These are phyloP conservation scores for Eremophila alpestris DNA, from an alignment of 2,797 vertebrate genomes.

Conservation along the genomic window DNA sequence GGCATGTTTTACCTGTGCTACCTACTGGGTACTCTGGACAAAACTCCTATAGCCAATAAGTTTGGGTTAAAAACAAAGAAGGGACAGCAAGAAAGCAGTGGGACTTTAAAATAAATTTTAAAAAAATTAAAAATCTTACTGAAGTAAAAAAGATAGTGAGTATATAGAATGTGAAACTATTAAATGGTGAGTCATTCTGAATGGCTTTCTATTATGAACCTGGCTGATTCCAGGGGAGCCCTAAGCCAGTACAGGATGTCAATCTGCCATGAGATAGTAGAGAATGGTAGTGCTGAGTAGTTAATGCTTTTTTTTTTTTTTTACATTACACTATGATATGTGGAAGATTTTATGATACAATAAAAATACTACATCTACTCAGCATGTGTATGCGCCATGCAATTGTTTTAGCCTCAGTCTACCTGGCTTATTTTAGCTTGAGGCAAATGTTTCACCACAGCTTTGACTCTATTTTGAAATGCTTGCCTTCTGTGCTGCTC, in stretches of 20 bases:
- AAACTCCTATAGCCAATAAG: neutral
- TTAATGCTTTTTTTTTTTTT: neutral
- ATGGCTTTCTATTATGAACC: neutral
- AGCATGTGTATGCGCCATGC: neutral
- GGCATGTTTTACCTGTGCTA: neutral
- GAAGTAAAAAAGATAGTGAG: neutral
- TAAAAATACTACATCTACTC: neutral
- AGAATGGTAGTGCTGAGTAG: neutral
- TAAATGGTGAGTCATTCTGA: neutral
- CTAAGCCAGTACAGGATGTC: neutral
- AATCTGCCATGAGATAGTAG: neutral
- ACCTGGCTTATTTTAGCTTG: neutral
- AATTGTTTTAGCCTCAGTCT: neutral
- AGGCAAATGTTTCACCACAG: neutral
- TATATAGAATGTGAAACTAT: neutral
- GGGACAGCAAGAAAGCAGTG: neutral
- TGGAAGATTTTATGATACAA: neutral
- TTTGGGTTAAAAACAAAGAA: neutral
- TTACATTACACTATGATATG: fast-evolving
- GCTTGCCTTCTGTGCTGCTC: neutral
- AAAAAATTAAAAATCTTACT: neutral
- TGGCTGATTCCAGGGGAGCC: neutral
- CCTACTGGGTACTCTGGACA: neutral
- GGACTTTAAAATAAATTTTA: neutral
- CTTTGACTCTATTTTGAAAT: constrained; percentile 8